Conservation (phyloP, 2,113 vertebrate species). For the Galemys pyrenaicus region DNA sequence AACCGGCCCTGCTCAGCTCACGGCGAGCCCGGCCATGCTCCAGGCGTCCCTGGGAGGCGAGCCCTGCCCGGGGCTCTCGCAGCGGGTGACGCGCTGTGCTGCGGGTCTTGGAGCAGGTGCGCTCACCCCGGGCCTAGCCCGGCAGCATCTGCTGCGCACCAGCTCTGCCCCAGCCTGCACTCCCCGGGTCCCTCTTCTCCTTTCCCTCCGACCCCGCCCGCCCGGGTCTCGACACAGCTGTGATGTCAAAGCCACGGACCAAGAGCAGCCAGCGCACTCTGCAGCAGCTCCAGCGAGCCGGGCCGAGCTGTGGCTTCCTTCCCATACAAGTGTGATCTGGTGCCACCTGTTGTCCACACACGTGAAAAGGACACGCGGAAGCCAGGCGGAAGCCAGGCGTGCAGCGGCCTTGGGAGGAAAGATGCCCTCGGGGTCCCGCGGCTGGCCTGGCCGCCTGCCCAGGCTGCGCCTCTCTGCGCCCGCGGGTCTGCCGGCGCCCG, state of each 20-base stretch:
- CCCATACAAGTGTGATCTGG: neutral
- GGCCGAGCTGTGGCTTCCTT: neutral
- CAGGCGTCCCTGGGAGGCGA: no score
- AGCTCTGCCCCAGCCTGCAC: no score
- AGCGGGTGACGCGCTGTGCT: no score
- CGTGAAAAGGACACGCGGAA: constrained; percentile 44
- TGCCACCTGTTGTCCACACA: neutral
- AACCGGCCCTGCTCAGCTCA: no score
- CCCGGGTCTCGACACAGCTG: neutral
- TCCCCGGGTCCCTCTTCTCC: neutral
- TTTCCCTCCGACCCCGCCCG: neutral
- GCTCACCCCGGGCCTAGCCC: no score
- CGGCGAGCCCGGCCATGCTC: no score
- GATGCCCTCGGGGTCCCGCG: constrained; percentile 52
- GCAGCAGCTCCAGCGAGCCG: neutral
- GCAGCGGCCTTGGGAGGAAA: constrained; percentile 34
- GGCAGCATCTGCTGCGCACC: no score
- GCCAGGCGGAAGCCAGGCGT: neutral
- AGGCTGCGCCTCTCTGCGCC: no score
- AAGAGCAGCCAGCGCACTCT: neutral
- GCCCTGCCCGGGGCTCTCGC: no score
- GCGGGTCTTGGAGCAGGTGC: neutral
- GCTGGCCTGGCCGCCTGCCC: no score
- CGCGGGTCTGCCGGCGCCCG: no score
- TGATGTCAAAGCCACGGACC: neutral